Percentiles rank a stretch among this genome's conserved stretches.
phyloP scores from a whole-genome alignment of 2,888 invertebrate genomes.

The Ectemnius cavifrons region DNA sequence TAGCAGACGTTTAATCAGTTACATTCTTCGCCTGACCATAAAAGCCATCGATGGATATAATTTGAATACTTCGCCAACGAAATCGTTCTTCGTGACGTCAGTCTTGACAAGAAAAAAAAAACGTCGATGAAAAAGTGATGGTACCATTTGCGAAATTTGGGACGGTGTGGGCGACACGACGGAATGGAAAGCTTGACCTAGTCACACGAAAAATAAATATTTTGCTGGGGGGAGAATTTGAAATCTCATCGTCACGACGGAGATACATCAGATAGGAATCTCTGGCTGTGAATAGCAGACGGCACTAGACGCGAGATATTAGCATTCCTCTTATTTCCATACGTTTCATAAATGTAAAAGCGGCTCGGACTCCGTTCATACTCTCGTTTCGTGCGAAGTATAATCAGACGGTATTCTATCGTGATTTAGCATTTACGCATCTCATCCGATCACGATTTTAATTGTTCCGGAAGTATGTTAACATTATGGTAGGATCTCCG shows the following conservation, averaged over 20 bases:
- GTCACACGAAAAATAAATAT: not conserved
- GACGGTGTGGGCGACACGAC: not conserved
- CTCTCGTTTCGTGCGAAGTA: no score
- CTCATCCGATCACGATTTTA: not conserved
- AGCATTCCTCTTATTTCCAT: not conserved
- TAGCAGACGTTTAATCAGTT: no score
- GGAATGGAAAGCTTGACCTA: not conserved
- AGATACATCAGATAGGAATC: not conserved
- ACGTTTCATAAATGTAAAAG: not conserved
- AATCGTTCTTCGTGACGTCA: not conserved
- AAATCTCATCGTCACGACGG: not conserved
- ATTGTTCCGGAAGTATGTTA: not conserved
- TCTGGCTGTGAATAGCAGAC: not conserved
- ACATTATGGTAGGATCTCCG: not conserved
- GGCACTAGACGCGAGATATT: not conserved
- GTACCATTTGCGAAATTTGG: not conserved
- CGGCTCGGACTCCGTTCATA: not conserved
- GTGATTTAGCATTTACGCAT: not conserved
- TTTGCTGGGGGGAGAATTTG: not conserved
- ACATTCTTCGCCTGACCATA: no score
- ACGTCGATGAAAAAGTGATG: not conserved
- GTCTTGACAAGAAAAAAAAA: not conserved
- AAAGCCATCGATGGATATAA: no score
- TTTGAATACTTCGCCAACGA: no score
- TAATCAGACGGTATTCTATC: no score